Percentiles rank a stretch among this genome's conserved stretches.
Evolutionary conservation across 2,888 invertebrate genomes (phyloP).

Genomic region (Tuberolachnus salignus): DNA sequence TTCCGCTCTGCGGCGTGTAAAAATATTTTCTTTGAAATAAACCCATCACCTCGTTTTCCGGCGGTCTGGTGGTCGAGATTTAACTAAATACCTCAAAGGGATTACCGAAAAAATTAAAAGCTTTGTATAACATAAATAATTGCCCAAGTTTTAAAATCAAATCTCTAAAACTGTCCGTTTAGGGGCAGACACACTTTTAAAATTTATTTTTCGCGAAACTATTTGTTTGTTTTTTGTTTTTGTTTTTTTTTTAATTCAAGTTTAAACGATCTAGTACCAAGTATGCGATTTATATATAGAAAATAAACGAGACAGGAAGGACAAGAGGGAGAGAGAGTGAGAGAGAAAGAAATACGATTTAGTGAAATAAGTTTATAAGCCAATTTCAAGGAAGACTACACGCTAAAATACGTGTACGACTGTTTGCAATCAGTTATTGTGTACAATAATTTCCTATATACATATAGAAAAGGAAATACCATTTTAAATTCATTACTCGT

Average conservation of each 20-base stretch:
- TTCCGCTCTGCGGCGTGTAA: no score
- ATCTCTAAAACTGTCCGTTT: not conserved
- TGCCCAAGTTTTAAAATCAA: not conserved
- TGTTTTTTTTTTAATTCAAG: no score
- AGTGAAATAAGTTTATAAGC: slow-evolving; percentile 16
- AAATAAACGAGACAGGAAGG: not conserved
- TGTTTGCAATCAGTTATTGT: not conserved
- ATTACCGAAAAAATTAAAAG: not conserved
- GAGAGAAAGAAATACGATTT: not conserved
- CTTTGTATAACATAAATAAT: not conserved
- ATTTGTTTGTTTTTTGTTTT: no score
- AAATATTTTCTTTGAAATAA: no score
- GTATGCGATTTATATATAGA: not conserved
- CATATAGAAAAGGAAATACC: not conserved
- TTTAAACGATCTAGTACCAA: not conserved
- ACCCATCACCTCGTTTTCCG: not conserved
- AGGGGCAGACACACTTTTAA: not conserved
- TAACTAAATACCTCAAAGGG: not conserved
- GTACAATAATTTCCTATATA: not conserved
- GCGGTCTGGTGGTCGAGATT: not conserved
- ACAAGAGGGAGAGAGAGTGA: not conserved
- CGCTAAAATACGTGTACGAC: not conserved
- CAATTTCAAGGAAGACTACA: not conserved
- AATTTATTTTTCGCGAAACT: not conserved
- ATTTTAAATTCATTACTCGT: not conserved